Percentiles rank a stretch among this genome's conserved stretches.
phyloP scores from a whole-genome alignment of 2,888 invertebrate species.

The Dynastes maya region DNA sequence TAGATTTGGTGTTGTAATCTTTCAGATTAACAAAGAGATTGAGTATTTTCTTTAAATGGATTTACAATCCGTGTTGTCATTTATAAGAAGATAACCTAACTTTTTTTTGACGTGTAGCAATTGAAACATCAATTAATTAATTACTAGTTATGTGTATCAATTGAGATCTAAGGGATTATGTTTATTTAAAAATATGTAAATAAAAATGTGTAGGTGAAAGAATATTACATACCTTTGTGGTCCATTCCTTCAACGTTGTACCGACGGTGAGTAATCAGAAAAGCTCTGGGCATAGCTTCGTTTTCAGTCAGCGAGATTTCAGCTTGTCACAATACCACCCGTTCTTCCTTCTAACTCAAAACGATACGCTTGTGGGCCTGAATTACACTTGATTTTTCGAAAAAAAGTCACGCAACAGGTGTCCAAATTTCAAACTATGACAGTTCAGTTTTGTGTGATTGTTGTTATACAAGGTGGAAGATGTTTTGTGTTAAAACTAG shows the following conservation, averaged over 20 bases:
- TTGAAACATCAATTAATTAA: neutral
- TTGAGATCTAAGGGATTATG: neutral
- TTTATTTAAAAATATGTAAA: neutral
- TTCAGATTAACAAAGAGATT: too few relatives aligned
- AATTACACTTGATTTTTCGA: neutral
- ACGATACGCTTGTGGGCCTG: neutral
- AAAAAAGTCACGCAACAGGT: constrained; percentile 55
- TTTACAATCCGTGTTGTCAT: too few relatives aligned
- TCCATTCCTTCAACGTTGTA: constrained; percentile 71
- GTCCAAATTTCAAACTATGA: constrained; percentile 45
- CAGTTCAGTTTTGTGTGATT: constrained; percentile 21
- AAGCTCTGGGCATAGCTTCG: constrained; percentile 76
- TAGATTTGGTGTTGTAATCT: neutral
- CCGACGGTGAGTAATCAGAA: constrained; percentile 76
- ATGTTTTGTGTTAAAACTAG: neutral
- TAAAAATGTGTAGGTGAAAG: neutral
- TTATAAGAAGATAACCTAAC: too few relatives aligned
- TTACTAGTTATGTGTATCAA: neutral
- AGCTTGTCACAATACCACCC: constrained; percentile 13
- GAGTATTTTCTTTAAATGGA: too few relatives aligned
- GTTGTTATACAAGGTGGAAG: neutral
- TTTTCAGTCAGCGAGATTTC: constrained; percentile 5
- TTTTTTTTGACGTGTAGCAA: too few relatives aligned
- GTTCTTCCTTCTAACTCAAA: neutral
- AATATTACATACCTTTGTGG: constrained; percentile 66